Percentiles rank a stretch among this genome's conserved stretches.
Conservation (phyloP, 2,113 vertebrate species). For the Conger conger region DNA sequence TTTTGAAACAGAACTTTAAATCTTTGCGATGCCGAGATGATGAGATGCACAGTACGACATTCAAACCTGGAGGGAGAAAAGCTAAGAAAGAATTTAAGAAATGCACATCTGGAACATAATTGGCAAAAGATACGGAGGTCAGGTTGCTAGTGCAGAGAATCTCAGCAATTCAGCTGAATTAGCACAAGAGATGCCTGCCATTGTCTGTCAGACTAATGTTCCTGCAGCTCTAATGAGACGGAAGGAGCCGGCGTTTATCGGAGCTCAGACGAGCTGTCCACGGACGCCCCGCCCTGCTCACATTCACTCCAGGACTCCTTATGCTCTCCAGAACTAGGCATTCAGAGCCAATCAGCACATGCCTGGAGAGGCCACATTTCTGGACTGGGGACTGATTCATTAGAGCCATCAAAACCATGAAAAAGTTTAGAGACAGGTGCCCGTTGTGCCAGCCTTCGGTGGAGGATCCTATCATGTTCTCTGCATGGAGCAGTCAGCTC, state of each 20-base stretch:
- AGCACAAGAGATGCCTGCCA: background rate
- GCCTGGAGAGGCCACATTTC: background rate
- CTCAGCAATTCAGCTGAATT: background rate
- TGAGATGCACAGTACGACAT: background rate
- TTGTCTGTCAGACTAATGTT: background rate
- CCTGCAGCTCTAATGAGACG: background rate
- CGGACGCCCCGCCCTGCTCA: background rate
- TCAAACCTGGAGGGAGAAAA: background rate
- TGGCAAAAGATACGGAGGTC: constrained; percentile 26
- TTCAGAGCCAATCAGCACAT: background rate
- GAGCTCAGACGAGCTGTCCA: no score
- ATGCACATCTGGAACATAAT: background rate
- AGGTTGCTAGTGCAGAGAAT: background rate
- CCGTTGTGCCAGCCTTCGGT: background rate
- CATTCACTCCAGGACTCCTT: background rate
- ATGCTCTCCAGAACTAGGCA: background rate
- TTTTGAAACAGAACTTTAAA: background rate
- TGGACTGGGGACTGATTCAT: background rate
- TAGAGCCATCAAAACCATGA: background rate
- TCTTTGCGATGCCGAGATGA: background rate
- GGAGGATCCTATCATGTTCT: background rate
- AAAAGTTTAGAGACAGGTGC: background rate
- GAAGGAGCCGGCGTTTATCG: background rate
- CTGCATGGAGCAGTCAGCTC: background rate
- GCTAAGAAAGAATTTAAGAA: background rate